Evolutionary conservation across 2,888 invertebrate species (phyloP), one percentile per base, ranked within the genome.

Genomic region (Eucriotettix oculatus): DNA sequence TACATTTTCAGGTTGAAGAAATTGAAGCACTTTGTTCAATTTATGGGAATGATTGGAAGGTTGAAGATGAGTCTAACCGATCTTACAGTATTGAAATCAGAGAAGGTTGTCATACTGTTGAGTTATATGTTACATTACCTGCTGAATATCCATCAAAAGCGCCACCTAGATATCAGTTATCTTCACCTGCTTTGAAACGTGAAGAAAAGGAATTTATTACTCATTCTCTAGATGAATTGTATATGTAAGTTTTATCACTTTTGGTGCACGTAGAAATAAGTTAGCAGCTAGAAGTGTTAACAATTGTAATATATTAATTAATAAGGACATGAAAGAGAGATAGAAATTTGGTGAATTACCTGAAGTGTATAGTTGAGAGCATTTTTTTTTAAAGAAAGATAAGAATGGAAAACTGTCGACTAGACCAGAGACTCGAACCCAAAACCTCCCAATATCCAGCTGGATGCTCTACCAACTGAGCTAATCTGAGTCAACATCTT

Each of bases 11-110:
- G 82, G 72, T 72, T 9, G 85, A 86, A 65, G 89, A 89, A 76
- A 75, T 87, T 16, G 86, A 87, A 73, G 85, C 83, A 0, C 72
- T 89, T 16, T 75, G 76, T 64, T 80, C 88, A 5, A 89, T 90
- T 65, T 90, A 87, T 69, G 82, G 79, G 3, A 75, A 81, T 29
- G 84, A 87, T 65, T 87, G 84, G 82, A 75, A 75, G 60, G 75
- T 75, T 9, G 82, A 86, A 63, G 78, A 80, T 68, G 78, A 76
- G 58, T 73, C 73, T 17, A 74, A 76, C 44, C 75, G 76, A 63
- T 76, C 78, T 0, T 87, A 82, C 69, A 81, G 79, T 65, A 82
- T 87, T n/a, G 75, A 72, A 63, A 73, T 84, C 55, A 71, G 69
- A 44, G 77, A 78, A 54, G 74, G 72, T 44, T 74, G 75, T 58